phyloP scores from a whole-genome alignment of 1,140 invertebrate species.

The Helicoverpa armigera region DNA sequence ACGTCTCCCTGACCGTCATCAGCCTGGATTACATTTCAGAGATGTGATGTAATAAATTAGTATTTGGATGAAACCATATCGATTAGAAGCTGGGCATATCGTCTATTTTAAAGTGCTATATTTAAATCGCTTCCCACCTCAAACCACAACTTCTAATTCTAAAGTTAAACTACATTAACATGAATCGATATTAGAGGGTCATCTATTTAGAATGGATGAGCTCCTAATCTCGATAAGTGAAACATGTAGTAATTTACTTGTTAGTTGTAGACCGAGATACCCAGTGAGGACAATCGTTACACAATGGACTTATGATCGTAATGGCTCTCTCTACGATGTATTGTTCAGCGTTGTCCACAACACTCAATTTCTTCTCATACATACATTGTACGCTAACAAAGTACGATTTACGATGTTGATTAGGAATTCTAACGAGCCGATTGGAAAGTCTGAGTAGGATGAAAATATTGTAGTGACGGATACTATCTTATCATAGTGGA shows the following conservation, averaged over 20 bases:
- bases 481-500: slow-evolving; percentile 27
- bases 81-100: too few relatives aligned
- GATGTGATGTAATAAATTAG: too few relatives aligned
- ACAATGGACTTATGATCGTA: slow-evolving; percentile 56
- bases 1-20: too few relatives aligned
- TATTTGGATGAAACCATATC: too few relatives aligned
- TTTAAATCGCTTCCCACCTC: too few relatives aligned
- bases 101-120: too few relatives aligned
- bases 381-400: slow-evolving; percentile 44
- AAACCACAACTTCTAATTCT: background rate
- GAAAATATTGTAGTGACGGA: slow-evolving; percentile 37
- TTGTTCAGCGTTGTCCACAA: slow-evolving; percentile 49
- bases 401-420: slow-evolving; percentile 50
- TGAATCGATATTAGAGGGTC: too few relatives aligned
- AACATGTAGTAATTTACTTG: slow-evolving; percentile 23
- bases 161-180: background rate
- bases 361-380: slow-evolving; percentile 41
- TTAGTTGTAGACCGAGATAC: slow-evolving; percentile 31
- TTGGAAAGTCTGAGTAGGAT: slow-evolving; percentile 38
- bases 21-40: too few relatives aligned
- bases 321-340: slow-evolving; percentile 50
- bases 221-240: slow-evolving; percentile 2
- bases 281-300: slow-evolving; percentile 45
- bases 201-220: background rate
- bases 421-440: slow-evolving; percentile 44